Conservation (phyloP, 2,888 invertebrate genomes). For the Lithophane leautieri region DNA sequence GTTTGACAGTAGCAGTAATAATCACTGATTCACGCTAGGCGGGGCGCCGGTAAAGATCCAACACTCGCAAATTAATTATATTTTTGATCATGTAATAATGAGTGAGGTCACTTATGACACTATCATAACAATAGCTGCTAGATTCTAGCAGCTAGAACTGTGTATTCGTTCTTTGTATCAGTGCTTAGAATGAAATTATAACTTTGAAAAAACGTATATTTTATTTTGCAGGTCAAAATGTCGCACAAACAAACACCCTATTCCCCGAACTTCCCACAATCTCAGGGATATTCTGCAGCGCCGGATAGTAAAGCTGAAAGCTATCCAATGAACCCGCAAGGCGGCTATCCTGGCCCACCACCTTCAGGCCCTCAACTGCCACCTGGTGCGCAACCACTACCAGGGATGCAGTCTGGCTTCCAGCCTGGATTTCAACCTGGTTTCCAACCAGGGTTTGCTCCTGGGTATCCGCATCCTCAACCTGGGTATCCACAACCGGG, state of each 20-base stretch:
- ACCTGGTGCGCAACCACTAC: slow-evolving; percentile 81
- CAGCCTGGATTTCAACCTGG: slow-evolving; percentile 83
- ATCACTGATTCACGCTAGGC: slow-evolving; percentile 19
- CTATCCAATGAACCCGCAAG: slow-evolving; percentile 79
- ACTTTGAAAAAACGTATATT: neutral
- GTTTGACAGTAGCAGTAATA: slow-evolving; percentile 12
- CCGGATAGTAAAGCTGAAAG: slow-evolving; percentile 79
- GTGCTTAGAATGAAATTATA: neutral
- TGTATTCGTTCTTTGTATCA: neutral
- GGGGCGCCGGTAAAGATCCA: slow-evolving; percentile 30
- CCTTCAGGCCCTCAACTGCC: slow-evolving; percentile 74
- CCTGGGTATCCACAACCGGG: slow-evolving; percentile 67
- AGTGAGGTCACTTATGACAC: slow-evolving; percentile 28
- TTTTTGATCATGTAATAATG: neutral
- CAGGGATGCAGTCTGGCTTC: slow-evolving; percentile 84
- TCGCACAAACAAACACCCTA: slow-evolving; percentile 85
- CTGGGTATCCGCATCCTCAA: slow-evolving; percentile 72
- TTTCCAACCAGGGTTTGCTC: slow-evolving; percentile 77
- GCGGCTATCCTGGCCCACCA: slow-evolving; percentile 80
- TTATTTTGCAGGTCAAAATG: slow-evolving; percentile 77
- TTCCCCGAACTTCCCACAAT: slow-evolving; percentile 85
- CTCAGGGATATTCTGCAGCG: slow-evolving; percentile 85
- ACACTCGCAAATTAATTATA: slow-evolving; percentile 10
- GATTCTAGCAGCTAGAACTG: neutral
- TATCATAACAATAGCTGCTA: neutral